Evolutionary conservation across 2,113 vertebrate genomes (phyloP), one percentile per base, ranked within the genome.

Genomic region (Eudorcas thomsonii): DNA sequence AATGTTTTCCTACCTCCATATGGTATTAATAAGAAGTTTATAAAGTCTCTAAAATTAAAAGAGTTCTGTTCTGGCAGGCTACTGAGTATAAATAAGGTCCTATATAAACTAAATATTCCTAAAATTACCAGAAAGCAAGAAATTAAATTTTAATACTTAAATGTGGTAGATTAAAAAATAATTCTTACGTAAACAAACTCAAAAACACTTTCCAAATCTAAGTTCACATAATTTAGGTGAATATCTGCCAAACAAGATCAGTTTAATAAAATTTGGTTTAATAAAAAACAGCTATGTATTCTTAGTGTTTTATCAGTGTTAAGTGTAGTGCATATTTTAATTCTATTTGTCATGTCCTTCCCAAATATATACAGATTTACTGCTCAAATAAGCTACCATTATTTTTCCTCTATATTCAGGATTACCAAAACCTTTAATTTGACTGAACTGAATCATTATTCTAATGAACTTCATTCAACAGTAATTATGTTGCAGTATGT

Each of bases 131-230:
- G 28, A 91, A 95, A 91, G 82, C 30, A 96, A 80, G 39, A 81
- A 55, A 62, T 54, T 62, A 48, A 59, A 60, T 93, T 90, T 94
- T 7, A 89, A 33, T 25, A 93, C 26, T 83, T 82, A 90, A 86
- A 30, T 74, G 14, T 16, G 30, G 33, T 81, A 74, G 17, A 74
- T 94, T 92, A 80, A 94, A 97, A 78, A 91, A 54, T 19, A 54
- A 82, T 90, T 87, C 10, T 94, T 95, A 87, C 0, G 83, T n/a
- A 95, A 83, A 64, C 45, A 15, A 96, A 95, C 11, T 87, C 26
- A 85, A 81, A 96, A 95, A 86, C 5, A 84, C 43, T 96, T 97
- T 55, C 67, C 1, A 39, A 83, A 95, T 25, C 80, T 50, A 97
- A 59, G 28, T 71, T 94, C 48, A 94, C 14, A 89, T 87, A 80